Evolutionary conservation across 2,888 invertebrate species (phyloP), one percentile per base, ranked within the genome.

Genomic region (Perizoma affinitatum): DNA sequence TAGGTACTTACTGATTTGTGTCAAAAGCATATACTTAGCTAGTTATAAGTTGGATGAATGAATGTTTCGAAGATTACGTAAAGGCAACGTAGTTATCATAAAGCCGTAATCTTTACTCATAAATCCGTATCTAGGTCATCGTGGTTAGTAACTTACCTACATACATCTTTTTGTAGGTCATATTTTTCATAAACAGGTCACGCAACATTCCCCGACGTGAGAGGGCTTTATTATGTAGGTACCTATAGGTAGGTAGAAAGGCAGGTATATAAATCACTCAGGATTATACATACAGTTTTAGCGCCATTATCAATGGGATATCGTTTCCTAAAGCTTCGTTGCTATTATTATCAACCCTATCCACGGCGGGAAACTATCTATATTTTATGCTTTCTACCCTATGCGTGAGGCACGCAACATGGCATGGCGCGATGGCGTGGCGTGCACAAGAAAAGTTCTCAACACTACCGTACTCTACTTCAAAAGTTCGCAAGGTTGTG

Each of bases 391-490:
- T 80, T 79, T 68, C 65, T 62, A 67, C 68, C 67, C 65, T 59
- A 67, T 71, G 83, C 86, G 86, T 87, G 86, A 65, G 43, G 46
- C 86, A 86, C 86, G 86, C 79, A 38, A 86, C 58, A 38, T 38
- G 38, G 38, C 38, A 38, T 38, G 7, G 38, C 38, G 38, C 38
- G 22, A 22, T 22, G 22, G 22, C 22, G 53, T 83, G 61, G 79
- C 83, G 79, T 85, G 84, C 57, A 53, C 58, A 50, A 34, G 35
- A 42, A 47, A 63, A 62, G 54, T 63, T 53, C 62, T 45, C 53
- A 57, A 38, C 59, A 52, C 60, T 49, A 54, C 35, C 49, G 8
- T 36, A 35, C 41, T 38, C 38, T 38, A 38, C 40, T 51, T 55
- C 50, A 38, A 42, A 35, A 48, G 48, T 57, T 4, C 36, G 42